phyloP scores from a whole-genome alignment of 64 coral and sea anemone species.

The Dendronephthya gigantea region DNA sequence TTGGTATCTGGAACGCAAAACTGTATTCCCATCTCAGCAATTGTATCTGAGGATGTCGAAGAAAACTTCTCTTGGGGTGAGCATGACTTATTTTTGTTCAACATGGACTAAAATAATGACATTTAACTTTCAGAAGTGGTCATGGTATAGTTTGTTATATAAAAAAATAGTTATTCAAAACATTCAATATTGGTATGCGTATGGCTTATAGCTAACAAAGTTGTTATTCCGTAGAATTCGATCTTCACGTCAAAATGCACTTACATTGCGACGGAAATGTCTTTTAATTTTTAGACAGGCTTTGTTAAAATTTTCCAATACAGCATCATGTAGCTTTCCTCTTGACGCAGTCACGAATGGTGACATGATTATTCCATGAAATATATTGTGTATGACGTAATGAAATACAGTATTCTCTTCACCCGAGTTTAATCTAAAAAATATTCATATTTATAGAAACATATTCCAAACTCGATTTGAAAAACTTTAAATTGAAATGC shows the following conservation, averaged over 20 bases:
- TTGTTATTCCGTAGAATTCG: no score
- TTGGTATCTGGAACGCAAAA: background rate
- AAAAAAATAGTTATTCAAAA: no score
- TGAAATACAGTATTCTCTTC: constrained; percentile 62
- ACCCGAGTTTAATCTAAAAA: constrained; percentile 34
- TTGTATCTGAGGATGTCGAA: background rate
- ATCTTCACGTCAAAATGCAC: background rate
- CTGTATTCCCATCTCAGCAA: constrained; percentile 5
- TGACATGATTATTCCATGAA: constrained; percentile 52
- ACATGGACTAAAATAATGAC: background rate
- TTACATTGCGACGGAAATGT: constrained; percentile 27
- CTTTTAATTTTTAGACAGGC: constrained; percentile 56
- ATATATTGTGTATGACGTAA: constrained; percentile 47
- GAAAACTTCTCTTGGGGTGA: background rate
- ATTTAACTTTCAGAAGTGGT: no score
- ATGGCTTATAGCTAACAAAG: no score
- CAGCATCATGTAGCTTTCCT: constrained; percentile 40
- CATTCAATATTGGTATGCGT: no score
- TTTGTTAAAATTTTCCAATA: constrained; percentile 50
- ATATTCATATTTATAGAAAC: background rate
- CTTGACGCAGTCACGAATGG: constrained; percentile 12
- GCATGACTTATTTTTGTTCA: background rate
- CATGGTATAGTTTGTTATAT: no score
- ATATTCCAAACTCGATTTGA: no score
- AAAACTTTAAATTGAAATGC: no score